Percentiles rank a stretch among this genome's conserved stretches.
phyloP scores from a whole-genome alignment of 2,888 invertebrate species.

The Eurytoma adleriae region DNA sequence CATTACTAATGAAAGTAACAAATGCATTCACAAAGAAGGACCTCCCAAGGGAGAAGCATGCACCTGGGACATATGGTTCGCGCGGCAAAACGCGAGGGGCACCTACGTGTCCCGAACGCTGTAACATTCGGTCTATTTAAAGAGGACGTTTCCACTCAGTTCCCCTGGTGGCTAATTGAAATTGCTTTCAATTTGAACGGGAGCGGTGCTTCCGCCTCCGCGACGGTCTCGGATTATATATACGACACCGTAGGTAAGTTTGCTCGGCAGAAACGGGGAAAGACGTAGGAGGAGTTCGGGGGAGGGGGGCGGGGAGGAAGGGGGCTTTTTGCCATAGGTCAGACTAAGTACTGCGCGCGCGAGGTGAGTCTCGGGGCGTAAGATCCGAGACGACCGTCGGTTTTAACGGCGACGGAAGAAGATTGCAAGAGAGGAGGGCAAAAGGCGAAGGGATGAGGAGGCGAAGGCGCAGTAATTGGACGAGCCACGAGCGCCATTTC shows the following conservation, averaged over 20 bases:
- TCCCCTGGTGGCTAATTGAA: constrained; percentile 37
- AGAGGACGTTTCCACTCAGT: constrained; percentile 37
- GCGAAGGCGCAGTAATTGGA: constrained; percentile 59
- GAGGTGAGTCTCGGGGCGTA: not conserved
- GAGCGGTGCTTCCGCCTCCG: not conserved
- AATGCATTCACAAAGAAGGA: too few species aligned
- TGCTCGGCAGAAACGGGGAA: not conserved
- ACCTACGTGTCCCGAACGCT: too few species aligned
- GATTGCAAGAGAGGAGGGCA: constrained; percentile 16
- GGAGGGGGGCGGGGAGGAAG: not conserved
- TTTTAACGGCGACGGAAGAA: constrained; percentile 27
- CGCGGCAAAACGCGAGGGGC: not conserved
- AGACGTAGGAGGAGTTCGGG: not conserved
- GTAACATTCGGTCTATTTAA: constrained; percentile 36
- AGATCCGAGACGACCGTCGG: constrained; percentile 6
- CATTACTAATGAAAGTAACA: too few species aligned
- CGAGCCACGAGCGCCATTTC: constrained; percentile 60
- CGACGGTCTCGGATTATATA: constrained; percentile 9
- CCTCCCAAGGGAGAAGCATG: too few species aligned
- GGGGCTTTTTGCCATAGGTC: constrained; percentile 32
- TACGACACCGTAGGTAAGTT: constrained; percentile 23
- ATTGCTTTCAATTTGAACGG: constrained; percentile 42
- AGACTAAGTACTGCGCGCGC: not conserved
- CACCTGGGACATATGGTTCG: too few species aligned
- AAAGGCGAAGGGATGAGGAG: constrained; percentile 2